phyloP scores from a whole-genome alignment of 2,113 vertebrate species.

The Mus spicilegus region DNA sequence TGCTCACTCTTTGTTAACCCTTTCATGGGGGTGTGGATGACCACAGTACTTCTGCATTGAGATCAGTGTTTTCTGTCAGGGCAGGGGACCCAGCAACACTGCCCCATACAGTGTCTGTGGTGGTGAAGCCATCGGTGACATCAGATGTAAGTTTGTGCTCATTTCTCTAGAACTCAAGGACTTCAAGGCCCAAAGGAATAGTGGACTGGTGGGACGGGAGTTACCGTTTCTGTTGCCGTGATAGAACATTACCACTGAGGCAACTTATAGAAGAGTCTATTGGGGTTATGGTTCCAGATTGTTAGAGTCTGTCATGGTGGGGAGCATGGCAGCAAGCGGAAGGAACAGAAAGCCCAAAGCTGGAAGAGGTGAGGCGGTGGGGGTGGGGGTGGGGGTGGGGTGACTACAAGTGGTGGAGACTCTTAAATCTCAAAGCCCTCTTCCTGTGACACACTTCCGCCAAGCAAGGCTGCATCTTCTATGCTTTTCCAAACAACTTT shows the following conservation, averaged over 20 bases:
- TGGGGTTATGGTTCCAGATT: neutral
- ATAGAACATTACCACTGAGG: neutral
- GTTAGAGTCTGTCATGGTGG: neutral
- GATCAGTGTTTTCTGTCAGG: neutral
- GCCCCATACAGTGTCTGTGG: neutral
- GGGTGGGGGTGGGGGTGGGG: neutral
- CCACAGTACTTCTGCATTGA: neutral
- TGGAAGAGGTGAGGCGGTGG: neutral
- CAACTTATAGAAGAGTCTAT: neutral
- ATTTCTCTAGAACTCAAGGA: neutral
- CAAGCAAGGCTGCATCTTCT: neutral
- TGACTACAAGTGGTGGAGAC: neutral
- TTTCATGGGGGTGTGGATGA: neutral
- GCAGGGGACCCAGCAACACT: neutral
- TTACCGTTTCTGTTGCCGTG: neutral
- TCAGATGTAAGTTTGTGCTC: neutral
- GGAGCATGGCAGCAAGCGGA: neutral
- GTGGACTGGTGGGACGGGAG: neutral
- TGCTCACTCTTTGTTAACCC: neutral
- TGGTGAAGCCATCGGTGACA: accelerated
- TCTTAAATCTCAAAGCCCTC: too few relatives aligned
- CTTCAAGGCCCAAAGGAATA: neutral
- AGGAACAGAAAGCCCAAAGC: neutral
- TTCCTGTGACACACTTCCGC: neutral
- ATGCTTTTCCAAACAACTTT: neutral